A percentile compares a stretch with the other conserved stretches of the same genome.
These are phyloP conservation scores for Brachyrhaphis roseni DNA, from an alignment of 2,797 vertebrate species.

Conservation along the genomic window DNA sequence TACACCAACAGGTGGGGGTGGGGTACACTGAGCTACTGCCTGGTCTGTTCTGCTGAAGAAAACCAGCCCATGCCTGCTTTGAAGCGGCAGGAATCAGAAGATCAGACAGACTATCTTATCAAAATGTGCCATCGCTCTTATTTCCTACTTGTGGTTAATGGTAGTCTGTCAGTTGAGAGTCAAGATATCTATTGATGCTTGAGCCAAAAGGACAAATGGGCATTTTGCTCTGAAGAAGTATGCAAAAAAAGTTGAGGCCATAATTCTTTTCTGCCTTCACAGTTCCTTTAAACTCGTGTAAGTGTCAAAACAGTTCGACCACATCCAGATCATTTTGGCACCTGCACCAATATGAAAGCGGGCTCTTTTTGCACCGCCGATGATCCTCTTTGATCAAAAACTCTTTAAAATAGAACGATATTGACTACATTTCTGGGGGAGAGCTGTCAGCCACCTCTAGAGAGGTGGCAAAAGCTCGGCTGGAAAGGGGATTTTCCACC, in stretches of 20 bases:
- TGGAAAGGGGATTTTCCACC: slow-evolving; percentile 44
- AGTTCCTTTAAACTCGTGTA: slow-evolving; percentile 36
- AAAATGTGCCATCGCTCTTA: background rate
- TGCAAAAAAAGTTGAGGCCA: slow-evolving; percentile 3
- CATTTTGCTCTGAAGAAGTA: slow-evolving; percentile 8
- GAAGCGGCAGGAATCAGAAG: background rate
- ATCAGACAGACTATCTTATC: background rate
- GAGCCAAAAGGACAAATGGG: slow-evolving; percentile 8
- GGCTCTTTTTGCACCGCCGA: slow-evolving; percentile 15
- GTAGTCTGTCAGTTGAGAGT: slow-evolving; percentile 1
- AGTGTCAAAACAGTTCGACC: slow-evolving; percentile 48
- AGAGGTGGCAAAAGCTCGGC: slow-evolving; percentile 41
- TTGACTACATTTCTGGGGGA: slow-evolving; percentile 57
- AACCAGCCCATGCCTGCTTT: background rate
- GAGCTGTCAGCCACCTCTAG: slow-evolving; percentile 54
- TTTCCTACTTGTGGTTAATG: background rate
- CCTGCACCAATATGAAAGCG: slow-evolving; percentile 44
- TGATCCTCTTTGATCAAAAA: slow-evolving; percentile 54
- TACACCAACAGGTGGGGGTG: background rate
- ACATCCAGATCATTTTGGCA: slow-evolving; percentile 54
- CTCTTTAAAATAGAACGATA: slow-evolving; percentile 41
- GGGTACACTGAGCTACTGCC: background rate
- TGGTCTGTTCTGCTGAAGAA: background rate
- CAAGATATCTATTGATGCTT: background rate
- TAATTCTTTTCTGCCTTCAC: slow-evolving; percentile 23